Base-by-base conservation (phyloP, 2,888 invertebrate species). In the Ectemnius continuus region DNA sequence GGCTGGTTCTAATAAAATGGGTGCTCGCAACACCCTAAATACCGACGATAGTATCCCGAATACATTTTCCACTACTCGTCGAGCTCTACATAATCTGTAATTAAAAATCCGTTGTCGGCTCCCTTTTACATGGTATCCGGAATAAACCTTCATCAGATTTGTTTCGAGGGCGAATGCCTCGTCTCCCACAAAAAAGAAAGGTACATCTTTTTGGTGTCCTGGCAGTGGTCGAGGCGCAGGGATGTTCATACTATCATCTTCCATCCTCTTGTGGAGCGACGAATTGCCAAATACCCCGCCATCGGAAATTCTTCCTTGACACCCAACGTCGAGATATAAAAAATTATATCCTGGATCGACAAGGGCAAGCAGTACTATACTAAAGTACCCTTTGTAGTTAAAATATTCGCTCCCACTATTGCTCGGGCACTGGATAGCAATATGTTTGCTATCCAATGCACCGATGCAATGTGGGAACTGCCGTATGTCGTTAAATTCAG, bases 381-480 rank as follows among this genome's bases (percentile, higher is more conserved):
- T 20, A 2, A 20, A 20, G 20, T 20, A 20, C 2, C 20, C 20
- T 2, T 20, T 20, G 20, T 20, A 20, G 2, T 20, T 20, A 2
- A 20, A 20, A 20, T 20, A 1, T 1, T 20, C 20, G 20, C n/a
- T n/a, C n/a, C n/a, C n/a, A n/a, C n/a, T n/a, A n/a, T n/a, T n/a
- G n/a, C n/a, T n/a, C n/a, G n/a, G 20, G 20, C 20, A 20, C 20
- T 20, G 20, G 11, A 75, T 78, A 14, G 28, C 36, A 11, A 62
- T 47, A 6, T 64, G 70, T 48, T 65, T 69, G 5, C 62, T 61
- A 23, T 62, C 68, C 26, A 62, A 2, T 11, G 68, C 62, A 14
- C 62, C 58, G 13, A 68, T 58, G 14, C 62, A 68, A 14, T 69
- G 61, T 18, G 47, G 58, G 58, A 69, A 69, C 16, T 69, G 46